These are phyloP conservation scores for Sebastes hubbsi DNA, from an alignment of 2,797 vertebrate species.

Conservation along the genomic window DNA sequence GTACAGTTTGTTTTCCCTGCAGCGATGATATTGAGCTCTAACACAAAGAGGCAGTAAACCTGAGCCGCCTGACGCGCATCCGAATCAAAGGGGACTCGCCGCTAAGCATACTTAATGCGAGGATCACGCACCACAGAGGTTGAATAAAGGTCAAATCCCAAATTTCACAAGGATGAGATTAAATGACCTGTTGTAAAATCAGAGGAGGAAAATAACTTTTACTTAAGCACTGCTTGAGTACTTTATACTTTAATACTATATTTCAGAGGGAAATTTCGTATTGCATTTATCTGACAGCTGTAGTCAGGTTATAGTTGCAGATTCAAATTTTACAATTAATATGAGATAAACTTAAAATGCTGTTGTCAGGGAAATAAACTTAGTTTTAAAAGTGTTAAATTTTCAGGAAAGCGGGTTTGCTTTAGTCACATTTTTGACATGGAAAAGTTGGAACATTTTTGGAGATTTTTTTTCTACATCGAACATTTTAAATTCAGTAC, in stretches of 20 bases:
- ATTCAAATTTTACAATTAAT: neutral
- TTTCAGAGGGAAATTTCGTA: neutral
- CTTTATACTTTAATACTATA: neutral
- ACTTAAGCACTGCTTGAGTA: neutral
- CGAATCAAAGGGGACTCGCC: slow-evolving; percentile 51
- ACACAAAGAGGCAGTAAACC: slow-evolving; percentile 75
- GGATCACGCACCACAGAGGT: slow-evolving; percentile 38
- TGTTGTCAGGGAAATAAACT: neutral
- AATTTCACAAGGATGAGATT: slow-evolving; percentile 16
- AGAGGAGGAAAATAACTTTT: neutral
- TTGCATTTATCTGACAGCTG: neutral
- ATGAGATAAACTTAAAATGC: neutral
- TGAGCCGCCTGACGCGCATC: slow-evolving; percentile 62
- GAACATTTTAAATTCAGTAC: neutral
- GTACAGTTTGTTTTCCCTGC: slow-evolving; percentile 76
- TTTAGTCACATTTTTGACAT: neutral
- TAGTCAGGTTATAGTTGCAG: neutral
- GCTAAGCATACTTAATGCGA: slow-evolving; percentile 44
- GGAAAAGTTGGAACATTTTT: rapidly evolving
- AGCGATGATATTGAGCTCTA: slow-evolving; percentile 72
- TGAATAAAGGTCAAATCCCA: slow-evolving; percentile 32
- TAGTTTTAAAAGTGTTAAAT: neutral
- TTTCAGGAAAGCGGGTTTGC: neutral
- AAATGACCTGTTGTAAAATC: slow-evolving; percentile 1
- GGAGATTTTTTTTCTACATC: neutral